These are phyloP conservation scores for Podiceps cristatus DNA, from an alignment of 2,113 vertebrate species.

Conservation along the genomic window DNA sequence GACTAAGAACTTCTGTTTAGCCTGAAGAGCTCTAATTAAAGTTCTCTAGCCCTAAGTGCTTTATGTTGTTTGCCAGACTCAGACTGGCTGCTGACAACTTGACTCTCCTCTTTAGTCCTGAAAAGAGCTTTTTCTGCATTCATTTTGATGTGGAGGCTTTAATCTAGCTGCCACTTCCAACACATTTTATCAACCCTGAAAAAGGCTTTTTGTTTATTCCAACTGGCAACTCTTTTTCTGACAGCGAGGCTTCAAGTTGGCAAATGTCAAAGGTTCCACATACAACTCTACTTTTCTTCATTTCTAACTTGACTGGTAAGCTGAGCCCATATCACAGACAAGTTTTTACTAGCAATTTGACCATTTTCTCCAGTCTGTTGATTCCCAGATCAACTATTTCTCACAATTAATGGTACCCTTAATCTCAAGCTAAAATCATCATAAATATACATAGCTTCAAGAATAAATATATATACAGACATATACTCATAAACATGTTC, in stretches of 20 bases:
- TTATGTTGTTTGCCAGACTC: slow-evolving; percentile 41
- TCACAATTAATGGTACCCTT: background rate
- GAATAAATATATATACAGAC: background rate
- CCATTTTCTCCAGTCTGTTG: background rate
- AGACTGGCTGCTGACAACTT: slow-evolving; percentile 67
- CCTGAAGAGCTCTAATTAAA: slow-evolving; percentile 64
- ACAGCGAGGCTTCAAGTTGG: background rate
- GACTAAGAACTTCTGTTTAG: slow-evolving; percentile 51
- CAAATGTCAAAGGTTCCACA: slow-evolving; percentile 8
- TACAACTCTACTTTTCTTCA: background rate
- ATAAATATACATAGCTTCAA: background rate
- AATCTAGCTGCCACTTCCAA: slow-evolving; percentile 66
- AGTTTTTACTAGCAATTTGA: background rate
- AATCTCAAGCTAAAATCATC: background rate
- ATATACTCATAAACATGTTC: background rate
- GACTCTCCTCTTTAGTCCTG: slow-evolving; percentile 50
- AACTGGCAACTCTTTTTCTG: slow-evolving; percentile 3
- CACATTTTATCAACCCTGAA: slow-evolving; percentile 23
- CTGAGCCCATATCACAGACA: background rate
- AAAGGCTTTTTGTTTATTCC: slow-evolving; percentile 57
- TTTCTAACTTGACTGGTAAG: background rate
- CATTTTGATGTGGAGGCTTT: slow-evolving; percentile 64
- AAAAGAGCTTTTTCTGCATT: slow-evolving; percentile 54
- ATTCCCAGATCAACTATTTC: background rate
- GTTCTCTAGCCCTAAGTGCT: slow-evolving; percentile 45